Conservation (phyloP, 2,797 vertebrate genomes). For the Paedocypris micromegethes region DNA sequence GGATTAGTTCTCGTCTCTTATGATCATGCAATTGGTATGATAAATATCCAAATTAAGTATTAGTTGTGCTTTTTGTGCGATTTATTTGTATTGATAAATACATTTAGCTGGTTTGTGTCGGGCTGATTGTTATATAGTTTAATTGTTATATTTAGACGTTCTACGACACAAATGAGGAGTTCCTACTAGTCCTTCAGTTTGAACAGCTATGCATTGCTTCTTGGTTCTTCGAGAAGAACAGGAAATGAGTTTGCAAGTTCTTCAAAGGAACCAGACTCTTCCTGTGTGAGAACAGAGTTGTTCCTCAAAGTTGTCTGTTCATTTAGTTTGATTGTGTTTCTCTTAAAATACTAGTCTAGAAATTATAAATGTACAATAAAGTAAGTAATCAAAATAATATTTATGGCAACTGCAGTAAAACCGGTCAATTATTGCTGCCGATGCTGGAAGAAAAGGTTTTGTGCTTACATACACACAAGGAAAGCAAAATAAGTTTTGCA, state of each 20-base stretch:
- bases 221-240: slow-evolving; percentile 35
- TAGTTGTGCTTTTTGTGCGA: slow-evolving; percentile 17
- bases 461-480: too few relatives aligned
- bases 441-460: too few relatives aligned
- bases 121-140: too few relatives aligned
- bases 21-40: slow-evolving; percentile 36
- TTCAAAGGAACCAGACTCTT: slow-evolving; percentile 47
- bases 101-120: not conserved
- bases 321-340: too few relatives aligned
- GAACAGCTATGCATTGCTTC: slow-evolving; percentile 39
- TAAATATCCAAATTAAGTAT: slow-evolving; percentile 51
- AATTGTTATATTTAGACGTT: not conserved
- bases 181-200: slow-evolving; percentile 7
- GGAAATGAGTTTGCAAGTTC: slow-evolving; percentile 33
- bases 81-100: not conserved
- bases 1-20: slow-evolving; percentile 20
- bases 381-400: too few relatives aligned
- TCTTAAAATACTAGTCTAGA: too few relatives aligned
- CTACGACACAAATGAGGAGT: slow-evolving; percentile 9
- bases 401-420: too few relatives aligned
- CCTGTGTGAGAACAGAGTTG: slow-evolving; percentile 30
- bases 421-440: too few relatives aligned
- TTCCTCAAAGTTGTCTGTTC: too few relatives aligned
- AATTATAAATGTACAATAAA: too few relatives aligned
- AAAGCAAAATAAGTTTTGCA: too few relatives aligned